Conservation (phyloP, 2,113 vertebrate species). For the Antechinus flavipes region DNA sequence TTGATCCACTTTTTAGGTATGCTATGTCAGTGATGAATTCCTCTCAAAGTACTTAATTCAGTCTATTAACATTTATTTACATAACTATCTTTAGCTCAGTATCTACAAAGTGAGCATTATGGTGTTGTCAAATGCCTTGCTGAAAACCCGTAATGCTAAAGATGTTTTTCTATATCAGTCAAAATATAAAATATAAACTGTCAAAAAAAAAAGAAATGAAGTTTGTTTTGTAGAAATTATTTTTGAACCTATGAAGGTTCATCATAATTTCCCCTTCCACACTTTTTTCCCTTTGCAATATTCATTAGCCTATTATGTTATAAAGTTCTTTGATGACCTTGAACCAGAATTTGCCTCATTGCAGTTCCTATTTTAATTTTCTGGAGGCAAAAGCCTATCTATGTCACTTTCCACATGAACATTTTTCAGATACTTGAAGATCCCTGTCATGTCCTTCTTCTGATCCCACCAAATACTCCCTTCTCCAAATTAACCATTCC, state of each 20-base stretch:
- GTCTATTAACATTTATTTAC: background rate
- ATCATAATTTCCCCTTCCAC: background rate
- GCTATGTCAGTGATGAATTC: background rate
- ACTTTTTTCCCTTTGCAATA: background rate
- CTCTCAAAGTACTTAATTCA: background rate
- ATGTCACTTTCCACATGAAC: background rate
- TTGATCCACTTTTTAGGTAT: background rate
- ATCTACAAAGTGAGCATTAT: background rate
- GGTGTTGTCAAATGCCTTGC: background rate
- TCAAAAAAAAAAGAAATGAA: background rate
- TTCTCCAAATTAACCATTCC: no score
- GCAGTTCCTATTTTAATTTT: background rate
- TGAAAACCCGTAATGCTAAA: background rate
- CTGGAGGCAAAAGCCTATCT: background rate
- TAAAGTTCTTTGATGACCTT: background rate
- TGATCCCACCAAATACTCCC: no score
- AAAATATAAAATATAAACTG: background rate
- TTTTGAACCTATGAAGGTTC: background rate
- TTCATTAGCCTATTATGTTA: background rate
- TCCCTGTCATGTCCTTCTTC: no score
- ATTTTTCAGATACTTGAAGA: background rate
- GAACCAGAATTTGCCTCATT: background rate
- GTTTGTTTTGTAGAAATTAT: background rate
- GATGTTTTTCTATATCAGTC: background rate
- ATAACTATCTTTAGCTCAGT: background rate